Evolutionary conservation across 2,797 vertebrate species (phyloP).

Genomic region (Lemur catta): DNA sequence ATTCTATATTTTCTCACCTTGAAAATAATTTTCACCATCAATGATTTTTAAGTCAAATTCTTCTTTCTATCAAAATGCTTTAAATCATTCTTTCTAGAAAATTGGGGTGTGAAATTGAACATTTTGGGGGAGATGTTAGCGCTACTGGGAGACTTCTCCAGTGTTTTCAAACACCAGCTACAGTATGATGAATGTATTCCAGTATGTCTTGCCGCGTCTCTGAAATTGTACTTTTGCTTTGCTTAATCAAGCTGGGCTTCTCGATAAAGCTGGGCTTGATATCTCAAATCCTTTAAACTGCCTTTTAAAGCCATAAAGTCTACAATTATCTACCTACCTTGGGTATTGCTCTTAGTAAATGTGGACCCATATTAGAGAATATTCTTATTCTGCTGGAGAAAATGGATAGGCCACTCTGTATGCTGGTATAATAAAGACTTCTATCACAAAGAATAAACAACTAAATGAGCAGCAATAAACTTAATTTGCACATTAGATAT

Average conservation of each 20-base stretch:
- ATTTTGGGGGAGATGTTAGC: not conserved
- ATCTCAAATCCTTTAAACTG: constrained; percentile 68
- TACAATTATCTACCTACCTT: constrained; percentile 58
- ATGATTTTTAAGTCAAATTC: not conserved
- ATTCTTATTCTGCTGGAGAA: constrained; percentile 58
- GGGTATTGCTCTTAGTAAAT: constrained; percentile 55
- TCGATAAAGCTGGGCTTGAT: constrained; percentile 53
- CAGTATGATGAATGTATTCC: not conserved
- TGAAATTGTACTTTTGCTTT: constrained; percentile 53
- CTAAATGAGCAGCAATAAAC: constrained; percentile 85
- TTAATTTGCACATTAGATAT: constrained; percentile 88
- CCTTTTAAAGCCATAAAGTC: constrained; percentile 68
- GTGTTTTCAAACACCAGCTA: not conserved
- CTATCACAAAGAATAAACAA: constrained; percentile 83
- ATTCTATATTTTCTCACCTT: not conserved
- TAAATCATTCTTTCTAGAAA: not conserved
- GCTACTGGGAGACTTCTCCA: not conserved
- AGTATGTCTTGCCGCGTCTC: not conserved
- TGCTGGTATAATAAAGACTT: constrained; percentile 83
- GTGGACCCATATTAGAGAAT: constrained; percentile 53
- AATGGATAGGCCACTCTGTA: constrained; percentile 70
- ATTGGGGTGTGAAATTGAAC: not conserved
- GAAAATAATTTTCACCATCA: not conserved
- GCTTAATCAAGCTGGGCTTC: constrained; percentile 53
- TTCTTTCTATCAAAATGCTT: not conserved